Evolutionary conservation across 2,888 invertebrate species (phyloP).

Genomic region (Tetragonisca angustula): DNA sequence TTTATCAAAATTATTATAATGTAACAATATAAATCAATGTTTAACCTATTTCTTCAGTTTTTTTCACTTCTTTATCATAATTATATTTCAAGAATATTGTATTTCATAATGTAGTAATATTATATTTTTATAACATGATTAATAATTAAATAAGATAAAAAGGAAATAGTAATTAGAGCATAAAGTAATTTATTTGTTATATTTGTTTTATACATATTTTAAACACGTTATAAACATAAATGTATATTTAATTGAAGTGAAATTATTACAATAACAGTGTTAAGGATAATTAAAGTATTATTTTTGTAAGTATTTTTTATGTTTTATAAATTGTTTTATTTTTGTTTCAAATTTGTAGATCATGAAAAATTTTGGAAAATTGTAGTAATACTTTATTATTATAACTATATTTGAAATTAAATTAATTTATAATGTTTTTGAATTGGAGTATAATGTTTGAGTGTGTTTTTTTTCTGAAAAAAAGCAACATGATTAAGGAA

Average conservation of each 20-base stretch:
- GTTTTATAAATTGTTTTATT: background rate
- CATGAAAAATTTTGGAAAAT: background rate
- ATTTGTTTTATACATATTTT: background rate
- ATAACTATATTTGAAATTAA: background rate
- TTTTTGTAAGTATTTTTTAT: background rate
- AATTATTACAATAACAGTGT: background rate
- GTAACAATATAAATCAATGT: background rate
- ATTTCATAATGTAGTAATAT: background rate
- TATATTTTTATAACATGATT: background rate
- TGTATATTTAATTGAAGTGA: background rate
- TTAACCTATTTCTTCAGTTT: background rate
- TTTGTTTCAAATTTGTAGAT: conserved; percentile 24
- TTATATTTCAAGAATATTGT: background rate
- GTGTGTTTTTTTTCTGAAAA: background rate
- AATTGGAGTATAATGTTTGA: background rate
- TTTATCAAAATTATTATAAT: conserved; percentile 5
- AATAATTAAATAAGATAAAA: background rate
- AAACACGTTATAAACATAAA: background rate
- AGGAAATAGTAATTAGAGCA: background rate
- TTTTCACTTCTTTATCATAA: background rate
- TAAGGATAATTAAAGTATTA: background rate
- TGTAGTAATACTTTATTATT: conserved; percentile 9
- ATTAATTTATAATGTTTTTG: background rate
- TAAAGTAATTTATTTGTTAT: background rate
- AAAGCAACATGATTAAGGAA: background rate